These are phyloP conservation scores for Dicrurus megarhynchus DNA, from an alignment of 2,113 vertebrate species.

Conservation along the genomic window DNA sequence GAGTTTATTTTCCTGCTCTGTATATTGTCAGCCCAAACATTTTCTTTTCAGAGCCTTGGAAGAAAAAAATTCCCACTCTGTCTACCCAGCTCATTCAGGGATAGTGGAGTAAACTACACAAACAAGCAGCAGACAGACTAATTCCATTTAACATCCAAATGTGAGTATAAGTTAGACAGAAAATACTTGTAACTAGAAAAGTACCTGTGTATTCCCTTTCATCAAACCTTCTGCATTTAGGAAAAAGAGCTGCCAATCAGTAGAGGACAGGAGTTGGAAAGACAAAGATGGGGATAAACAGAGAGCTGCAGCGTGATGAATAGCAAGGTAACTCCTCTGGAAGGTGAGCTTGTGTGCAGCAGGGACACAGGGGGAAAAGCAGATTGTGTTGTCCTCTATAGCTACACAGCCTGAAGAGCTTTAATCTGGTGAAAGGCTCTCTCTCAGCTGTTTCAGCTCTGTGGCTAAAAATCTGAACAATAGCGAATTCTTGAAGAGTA, in stretches of 20 bases:
- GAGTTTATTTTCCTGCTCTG: conserved; percentile 1
- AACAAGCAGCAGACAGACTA: neutral
- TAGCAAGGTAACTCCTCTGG: neutral
- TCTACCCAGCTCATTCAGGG: neutral
- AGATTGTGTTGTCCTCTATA: neutral
- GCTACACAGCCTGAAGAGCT: neutral
- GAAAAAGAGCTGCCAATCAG: neutral
- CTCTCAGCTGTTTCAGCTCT: neutral
- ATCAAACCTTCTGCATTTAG: neutral
- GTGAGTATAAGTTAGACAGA: neutral
- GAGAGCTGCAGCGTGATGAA: neutral
- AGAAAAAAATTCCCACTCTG: neutral
- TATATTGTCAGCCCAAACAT: neutral
- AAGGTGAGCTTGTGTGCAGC: neutral
- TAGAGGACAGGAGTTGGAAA: neutral
- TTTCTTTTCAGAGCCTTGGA: neutral
- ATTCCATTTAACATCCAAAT: neutral
- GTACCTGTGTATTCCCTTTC: neutral
- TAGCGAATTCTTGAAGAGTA: neutral
- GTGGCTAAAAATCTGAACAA: neutral
- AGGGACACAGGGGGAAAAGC: neutral
- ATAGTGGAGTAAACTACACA: neutral
- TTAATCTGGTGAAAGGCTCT: neutral
- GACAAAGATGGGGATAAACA: neutral
- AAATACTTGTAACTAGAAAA: neutral